Conservation (phyloP, 2,113 vertebrate species). For the Microcebus tavaratra region DNA sequence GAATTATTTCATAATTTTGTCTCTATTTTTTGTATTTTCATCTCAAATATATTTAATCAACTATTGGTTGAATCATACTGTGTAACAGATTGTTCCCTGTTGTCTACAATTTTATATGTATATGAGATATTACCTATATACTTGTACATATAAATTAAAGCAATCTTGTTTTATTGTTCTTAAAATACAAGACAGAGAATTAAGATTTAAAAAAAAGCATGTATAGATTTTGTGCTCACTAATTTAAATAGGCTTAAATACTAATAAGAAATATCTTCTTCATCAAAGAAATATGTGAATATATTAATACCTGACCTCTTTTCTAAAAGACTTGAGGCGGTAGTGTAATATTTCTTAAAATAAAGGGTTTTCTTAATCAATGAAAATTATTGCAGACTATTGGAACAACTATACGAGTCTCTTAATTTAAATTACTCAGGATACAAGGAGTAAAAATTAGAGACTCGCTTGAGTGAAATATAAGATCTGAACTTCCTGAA, state of each 20-base stretch:
- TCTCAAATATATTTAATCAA: neutral
- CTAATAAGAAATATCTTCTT: neutral
- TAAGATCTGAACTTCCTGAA: constrained; percentile 62
- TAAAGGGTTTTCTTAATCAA: neutral
- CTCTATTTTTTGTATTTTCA: neutral
- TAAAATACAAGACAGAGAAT: neutral
- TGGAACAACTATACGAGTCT: constrained; percentile 11
- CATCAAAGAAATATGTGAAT: constrained; percentile 50
- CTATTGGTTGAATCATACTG: neutral
- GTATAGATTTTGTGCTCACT: neutral
- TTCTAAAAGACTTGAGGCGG: neutral
- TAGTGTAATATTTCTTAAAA: neutral
- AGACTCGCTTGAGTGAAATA: constrained; percentile 57
- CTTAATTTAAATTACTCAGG: constrained; percentile 57
- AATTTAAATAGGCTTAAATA: neutral
- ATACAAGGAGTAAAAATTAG: constrained; percentile 53
- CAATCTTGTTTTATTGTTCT: neutral
- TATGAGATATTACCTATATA: neutral
- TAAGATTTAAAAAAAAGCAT: neutral
- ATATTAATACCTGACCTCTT: neutral
- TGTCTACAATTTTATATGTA: neutral
- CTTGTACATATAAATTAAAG: neutral
- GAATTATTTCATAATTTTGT: neutral
- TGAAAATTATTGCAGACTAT: constrained; percentile 12
- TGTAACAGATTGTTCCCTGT: neutral